Conservation (phyloP, 2,888 invertebrate genomes). For the Amphiduros pacificus region DNA sequence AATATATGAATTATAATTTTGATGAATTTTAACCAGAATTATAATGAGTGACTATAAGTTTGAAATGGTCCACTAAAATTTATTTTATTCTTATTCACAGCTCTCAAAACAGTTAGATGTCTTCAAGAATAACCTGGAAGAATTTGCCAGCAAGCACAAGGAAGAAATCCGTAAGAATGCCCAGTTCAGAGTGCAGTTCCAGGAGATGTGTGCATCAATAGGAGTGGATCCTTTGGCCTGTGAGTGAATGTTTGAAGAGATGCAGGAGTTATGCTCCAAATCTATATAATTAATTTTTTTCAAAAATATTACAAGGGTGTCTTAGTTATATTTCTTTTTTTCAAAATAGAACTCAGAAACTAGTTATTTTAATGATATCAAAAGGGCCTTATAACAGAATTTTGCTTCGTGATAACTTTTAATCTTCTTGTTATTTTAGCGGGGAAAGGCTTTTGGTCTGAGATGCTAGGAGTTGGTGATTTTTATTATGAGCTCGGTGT, state of each 20-base stretch:
- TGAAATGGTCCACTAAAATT: no score
- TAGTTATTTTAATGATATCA: background rate
- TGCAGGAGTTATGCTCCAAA: no score
- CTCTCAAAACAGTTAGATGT: constrained; percentile 91
- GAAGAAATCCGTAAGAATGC: constrained; percentile 92
- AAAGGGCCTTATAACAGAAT: background rate
- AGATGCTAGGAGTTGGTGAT: constrained; percentile 93
- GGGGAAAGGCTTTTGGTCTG: constrained; percentile 88
- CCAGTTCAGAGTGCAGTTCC: constrained; percentile 92
- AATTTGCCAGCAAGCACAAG: constrained; percentile 93
- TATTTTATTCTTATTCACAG: constrained; percentile 31
- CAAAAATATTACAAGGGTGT: background rate
- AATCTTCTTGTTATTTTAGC: constrained; percentile 46
- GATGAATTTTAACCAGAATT: no score
- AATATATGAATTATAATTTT: no score
- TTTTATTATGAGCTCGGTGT: constrained; percentile 98
- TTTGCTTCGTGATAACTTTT: background rate
- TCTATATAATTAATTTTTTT: no score
- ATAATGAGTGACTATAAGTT: no score
- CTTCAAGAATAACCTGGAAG: constrained; percentile 87
- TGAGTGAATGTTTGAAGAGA: constrained; percentile 57
- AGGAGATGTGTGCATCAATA: constrained; percentile 98
- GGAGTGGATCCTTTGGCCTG: constrained; percentile 98
- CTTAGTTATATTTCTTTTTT: background rate
- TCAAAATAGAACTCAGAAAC: background rate